Conservation (phyloP, 64 coral and sea anemone species). For the Actinia equina region DNA sequence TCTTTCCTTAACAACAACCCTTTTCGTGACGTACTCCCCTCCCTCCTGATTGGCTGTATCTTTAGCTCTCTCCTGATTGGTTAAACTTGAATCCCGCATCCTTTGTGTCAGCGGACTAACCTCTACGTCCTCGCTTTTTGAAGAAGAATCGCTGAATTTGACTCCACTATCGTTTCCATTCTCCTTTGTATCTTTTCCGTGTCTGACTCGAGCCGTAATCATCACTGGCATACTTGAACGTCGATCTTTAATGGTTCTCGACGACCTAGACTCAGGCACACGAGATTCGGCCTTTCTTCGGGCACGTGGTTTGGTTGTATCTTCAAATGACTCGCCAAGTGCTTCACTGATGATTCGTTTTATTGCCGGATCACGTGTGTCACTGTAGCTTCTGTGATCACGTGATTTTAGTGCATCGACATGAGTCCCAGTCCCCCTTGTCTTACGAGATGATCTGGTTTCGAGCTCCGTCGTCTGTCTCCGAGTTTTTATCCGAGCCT, state of each 20-base stretch:
- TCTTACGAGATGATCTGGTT: neutral
- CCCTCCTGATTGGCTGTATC: neutral
- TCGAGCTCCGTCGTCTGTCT: slow-evolving; percentile 16
- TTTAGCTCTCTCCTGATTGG: neutral
- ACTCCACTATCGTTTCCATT: neutral
- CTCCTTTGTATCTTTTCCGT: neutral
- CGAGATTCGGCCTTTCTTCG: neutral
- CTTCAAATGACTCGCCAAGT: neutral
- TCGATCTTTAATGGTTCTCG: neutral
- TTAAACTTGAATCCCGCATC: neutral
- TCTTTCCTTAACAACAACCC: neutral
- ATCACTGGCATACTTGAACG: slow-evolving; percentile 5
- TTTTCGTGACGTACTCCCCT: neutral
- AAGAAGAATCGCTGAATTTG: neutral
- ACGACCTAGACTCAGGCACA: neutral
- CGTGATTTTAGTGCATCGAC: neutral
- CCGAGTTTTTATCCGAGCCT: neutral
- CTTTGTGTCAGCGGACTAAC: neutral
- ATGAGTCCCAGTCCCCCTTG: neutral
- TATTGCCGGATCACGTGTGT: neutral
- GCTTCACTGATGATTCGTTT: neutral
- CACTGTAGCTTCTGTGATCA: slow-evolving; percentile 12
- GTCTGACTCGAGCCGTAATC: neutral
- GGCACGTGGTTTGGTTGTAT: neutral
- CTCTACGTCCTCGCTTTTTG: neutral